These are phyloP conservation scores for Lysandra bellargus DNA, from an alignment of 2,888 invertebrate species.

Conservation along the genomic window DNA sequence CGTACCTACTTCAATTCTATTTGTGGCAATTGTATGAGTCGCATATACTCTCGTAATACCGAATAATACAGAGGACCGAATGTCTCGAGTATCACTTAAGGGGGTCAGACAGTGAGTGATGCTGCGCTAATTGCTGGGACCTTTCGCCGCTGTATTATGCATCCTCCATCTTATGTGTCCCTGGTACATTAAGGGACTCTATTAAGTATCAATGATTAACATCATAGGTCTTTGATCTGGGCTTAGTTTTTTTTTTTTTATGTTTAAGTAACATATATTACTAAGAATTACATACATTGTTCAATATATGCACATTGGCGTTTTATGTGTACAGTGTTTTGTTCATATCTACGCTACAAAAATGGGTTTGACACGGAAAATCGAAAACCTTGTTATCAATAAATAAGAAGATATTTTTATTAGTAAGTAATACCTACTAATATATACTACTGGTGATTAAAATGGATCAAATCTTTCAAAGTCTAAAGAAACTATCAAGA, in stretches of 20 bases:
- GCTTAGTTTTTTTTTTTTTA: too few species aligned
- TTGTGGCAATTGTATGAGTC: background rate
- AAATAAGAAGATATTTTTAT: too few species aligned
- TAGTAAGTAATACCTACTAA: too few species aligned
- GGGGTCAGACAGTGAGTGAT: slow-evolving; percentile 49
- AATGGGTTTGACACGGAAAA: too few species aligned
- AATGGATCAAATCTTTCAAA: background rate
- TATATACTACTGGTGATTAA: background rate
- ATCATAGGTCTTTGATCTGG: background rate
- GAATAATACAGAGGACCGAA: slow-evolving; percentile 33
- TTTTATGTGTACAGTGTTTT: too few species aligned
- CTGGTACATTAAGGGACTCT: slow-evolving; percentile 3
- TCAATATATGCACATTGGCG: too few species aligned
- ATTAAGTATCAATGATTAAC: background rate
- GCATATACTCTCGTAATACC: slow-evolving; percentile 32
- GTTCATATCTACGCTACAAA: too few species aligned
- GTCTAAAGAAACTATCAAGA: background rate
- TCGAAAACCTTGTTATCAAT: too few species aligned
- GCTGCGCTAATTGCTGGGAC: slow-evolving; percentile 49
- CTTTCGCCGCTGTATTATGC: slow-evolving; percentile 40
- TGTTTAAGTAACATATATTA: background rate
- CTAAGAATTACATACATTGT: too few species aligned
- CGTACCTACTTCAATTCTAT: background rate
- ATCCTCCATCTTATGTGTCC: background rate
- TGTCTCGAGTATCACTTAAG: slow-evolving; percentile 38